Base-by-base conservation (phyloP, 2,888 invertebrate genomes). In the Calliphora vomitoria region DNA sequence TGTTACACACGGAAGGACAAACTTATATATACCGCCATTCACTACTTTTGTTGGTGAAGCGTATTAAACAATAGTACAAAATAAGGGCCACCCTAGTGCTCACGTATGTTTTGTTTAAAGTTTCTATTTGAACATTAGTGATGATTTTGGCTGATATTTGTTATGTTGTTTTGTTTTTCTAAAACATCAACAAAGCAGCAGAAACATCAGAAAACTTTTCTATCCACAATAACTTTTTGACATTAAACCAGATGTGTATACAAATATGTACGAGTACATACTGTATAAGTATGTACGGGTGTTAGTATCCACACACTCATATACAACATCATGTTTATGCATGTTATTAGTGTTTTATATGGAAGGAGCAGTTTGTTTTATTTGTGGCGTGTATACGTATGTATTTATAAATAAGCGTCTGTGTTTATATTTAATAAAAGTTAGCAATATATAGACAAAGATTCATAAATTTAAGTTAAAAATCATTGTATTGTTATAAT, bases 181-280 rank as follows among this genome's bases (percentile, higher is more conserved):
- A 50, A 64, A 62, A 62, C 38, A 69, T n/a, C 38, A 20, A 71
- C 80, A 71, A 50, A 44, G 71, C 35, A 69, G 44, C 55, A 58
- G 25, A 1, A 50, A 69, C 44, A 58, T 58, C n/a, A 47, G 20
- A 41, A 64, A 81, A 72, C 25, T 82, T 82, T 76, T 80, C 50
- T 13, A 31, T 50, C 47, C 13, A 62, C 47, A 76, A 76, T 60
- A 82, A 82, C 75, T 82, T 82, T 82, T 76, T 76, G 82, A 74
- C 74, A 82, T 68, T n/a, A 38, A 74, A 18, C 58, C 82, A 74
- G 64, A 44, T 75, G 82, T 68, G 66, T 66, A 13, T 13, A 35
- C 6, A 5, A 6, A 50, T 13, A 15, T 35, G 20, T 20, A 55
- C 31, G 15, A 15, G 15, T 13, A 11, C 0, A n/a, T 1, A 11